These are phyloP conservation scores for Trissolcus japonicus DNA, from an alignment of 2,888 invertebrate species.

Conservation along the genomic window DNA sequence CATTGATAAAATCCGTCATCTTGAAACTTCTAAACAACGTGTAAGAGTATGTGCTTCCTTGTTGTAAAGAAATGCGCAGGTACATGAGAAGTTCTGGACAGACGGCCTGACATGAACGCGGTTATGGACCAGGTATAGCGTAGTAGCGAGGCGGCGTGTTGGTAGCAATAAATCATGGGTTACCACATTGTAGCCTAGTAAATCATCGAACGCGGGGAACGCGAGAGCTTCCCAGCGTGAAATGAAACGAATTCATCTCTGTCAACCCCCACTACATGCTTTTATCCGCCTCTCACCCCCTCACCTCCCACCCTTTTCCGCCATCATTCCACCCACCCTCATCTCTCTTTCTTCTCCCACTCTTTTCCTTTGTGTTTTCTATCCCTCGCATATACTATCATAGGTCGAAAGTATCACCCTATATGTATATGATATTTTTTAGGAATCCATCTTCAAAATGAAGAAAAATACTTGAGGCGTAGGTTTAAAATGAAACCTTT, in stretches of 20 bases:
- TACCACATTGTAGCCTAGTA: constrained; percentile 83
- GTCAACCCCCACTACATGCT: constrained; percentile 76
- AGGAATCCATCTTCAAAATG: no score
- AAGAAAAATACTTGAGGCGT: no score
- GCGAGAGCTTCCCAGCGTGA: constrained; percentile 77
- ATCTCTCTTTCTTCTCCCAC: constrained; percentile 55
- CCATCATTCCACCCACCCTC: constrained; percentile 62
- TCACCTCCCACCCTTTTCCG: constrained; percentile 79
- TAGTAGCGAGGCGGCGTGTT: constrained; percentile 79
- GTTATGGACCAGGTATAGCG: constrained; percentile 74
- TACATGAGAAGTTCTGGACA: constrained; percentile 66
- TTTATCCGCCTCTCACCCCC: constrained; percentile 61
- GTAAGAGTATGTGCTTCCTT: constrained; percentile 50
- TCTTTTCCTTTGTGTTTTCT: constrained; percentile 65
- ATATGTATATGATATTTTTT: constrained; percentile 2
- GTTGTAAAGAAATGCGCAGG: constrained; percentile 61
- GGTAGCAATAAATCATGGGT: constrained; percentile 82
- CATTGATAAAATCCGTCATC: constrained; percentile 46
- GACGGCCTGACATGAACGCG: constrained; percentile 69
- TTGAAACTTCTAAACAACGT: constrained; percentile 42
- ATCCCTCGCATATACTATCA: constrained; percentile 70
- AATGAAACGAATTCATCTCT: constrained; percentile 78
- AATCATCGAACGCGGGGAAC: constrained; percentile 79
- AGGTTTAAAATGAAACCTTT: no score
- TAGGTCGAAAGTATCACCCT: constrained; percentile 55